phyloP scores from a whole-genome alignment of 1,140 invertebrate genomes.

The Hypsibius dujardini region DNA sequence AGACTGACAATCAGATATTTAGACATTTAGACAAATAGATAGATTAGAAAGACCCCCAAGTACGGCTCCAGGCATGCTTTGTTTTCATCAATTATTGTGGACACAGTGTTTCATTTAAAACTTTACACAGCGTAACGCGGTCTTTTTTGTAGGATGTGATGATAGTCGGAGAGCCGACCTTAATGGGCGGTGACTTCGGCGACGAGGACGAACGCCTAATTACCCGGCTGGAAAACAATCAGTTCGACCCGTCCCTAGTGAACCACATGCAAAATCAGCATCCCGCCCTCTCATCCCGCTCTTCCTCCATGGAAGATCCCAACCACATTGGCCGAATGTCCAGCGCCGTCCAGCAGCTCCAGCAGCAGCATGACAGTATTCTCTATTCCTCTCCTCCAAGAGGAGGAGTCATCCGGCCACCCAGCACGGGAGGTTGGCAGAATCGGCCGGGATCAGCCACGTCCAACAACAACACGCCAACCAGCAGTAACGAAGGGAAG shows the following conservation, averaged over 20 bases:
- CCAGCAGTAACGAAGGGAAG: not conserved
- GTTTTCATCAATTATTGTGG: not conserved
- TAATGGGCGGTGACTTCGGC: conserved; percentile 98
- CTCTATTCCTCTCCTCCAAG: not conserved
- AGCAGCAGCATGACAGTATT: not conserved
- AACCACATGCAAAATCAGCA: not conserved
- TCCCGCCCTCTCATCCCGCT: not conserved
- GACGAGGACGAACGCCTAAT: conserved; percentile 96
- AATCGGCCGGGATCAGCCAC: not conserved
- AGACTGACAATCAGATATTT: not conserved
- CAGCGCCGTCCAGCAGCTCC: not conserved
- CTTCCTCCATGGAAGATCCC: not conserved
- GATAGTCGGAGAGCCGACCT: conserved; percentile 94
- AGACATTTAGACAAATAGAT: not conserved
- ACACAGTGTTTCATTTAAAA: not conserved
- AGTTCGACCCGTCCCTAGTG: conserved; percentile 66
- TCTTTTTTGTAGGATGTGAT: conserved; percentile 69
- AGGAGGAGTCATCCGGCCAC: not conserved
- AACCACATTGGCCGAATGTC: not conserved
- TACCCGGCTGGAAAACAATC: conserved; percentile 87
- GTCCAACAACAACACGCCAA: not conserved
- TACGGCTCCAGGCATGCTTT: not conserved
- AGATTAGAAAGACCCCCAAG: not conserved
- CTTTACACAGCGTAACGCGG: not conserved
- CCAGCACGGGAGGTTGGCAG: not conserved